Base-by-base conservation (phyloP, 2,797 vertebrate genomes). In the Phaenicophaeus curvirostris region DNA sequence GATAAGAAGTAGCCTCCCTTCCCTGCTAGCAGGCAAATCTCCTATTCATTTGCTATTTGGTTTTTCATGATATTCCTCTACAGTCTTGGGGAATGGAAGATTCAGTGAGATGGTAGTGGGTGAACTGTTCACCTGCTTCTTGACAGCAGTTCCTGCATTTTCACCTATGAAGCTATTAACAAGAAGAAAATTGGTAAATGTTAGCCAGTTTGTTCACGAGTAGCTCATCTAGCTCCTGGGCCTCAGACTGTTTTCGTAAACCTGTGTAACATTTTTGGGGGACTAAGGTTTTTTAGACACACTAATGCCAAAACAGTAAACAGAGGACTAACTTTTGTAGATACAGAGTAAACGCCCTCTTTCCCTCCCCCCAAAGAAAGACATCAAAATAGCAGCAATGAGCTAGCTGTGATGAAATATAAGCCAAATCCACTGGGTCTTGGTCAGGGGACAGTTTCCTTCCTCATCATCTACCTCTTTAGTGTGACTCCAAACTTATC, bases 61-160 rank as follows among this genome's bases (percentile, higher is more conserved):
- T 41, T 93, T 84, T 76, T n/a, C 33, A 16, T 68, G 19, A 33
- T 51, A 44, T 84, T 84, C 48, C 58, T 81, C 41, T 87, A 18
- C 14, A 50, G 23, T 46, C 30, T 50, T 81, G 55, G 8, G 15
- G 21, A 74, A 72, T 24, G 25, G 23, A 87, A 93, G 41, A 87
- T 79, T 51, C 48, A 67, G 20, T 42, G 55, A 35, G 20, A 10
- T 8, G 23, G 20, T 84, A 62, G 41, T 0, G 5, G 13, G 5
- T 42, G 14, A 35, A 55, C 46, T 0, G 0, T 65, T 65, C 68
- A 42, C 54, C 54, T 72, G 54, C 54, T 80, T 39, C 46, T 53
- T 65, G 42, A 51, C 39, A 74, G 15, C 27, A 76, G 25, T 25
- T 86, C 42, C 19, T 81, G 33, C 57, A 59, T 68, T 92, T 67